Evolutionary conservation across 2,888 invertebrate genomes (phyloP).

Genomic region (Choristoneura rosaceana): DNA sequence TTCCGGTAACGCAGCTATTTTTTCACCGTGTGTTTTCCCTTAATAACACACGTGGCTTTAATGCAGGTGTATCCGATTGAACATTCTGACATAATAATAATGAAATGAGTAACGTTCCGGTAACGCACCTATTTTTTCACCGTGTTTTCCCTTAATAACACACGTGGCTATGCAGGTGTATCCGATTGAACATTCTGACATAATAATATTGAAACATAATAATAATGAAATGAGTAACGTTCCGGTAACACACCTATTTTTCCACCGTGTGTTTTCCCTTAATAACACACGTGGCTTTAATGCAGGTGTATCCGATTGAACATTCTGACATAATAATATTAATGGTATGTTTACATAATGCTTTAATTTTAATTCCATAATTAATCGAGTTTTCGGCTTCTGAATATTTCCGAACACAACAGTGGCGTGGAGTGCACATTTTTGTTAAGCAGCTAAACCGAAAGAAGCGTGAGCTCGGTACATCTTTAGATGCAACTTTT

Average conservation of each 20-base stretch:
- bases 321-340: constrained; percentile 20
- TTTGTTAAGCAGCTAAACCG: too few species aligned
- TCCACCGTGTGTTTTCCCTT: constrained; percentile 11
- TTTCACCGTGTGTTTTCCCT: constrained; percentile 2
- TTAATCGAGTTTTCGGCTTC: neutral
- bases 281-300: constrained; percentile 26
- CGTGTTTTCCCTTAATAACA: constrained; percentile 30
- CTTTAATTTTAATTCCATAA: neutral
- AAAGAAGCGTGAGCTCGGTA: too few species aligned
- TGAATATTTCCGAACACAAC: too few species aligned
- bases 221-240: too few species aligned
- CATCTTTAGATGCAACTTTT: too few species aligned
- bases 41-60: constrained; percentile 26
- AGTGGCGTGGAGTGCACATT: too few species aligned
- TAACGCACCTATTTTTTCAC: neutral
- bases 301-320: constrained; percentile 31
- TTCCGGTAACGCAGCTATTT: constrained; percentile 1
- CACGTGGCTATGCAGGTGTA: constrained; percentile 30
- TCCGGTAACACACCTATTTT: neutral
- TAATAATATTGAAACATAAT: constrained; percentile 17
- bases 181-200: constrained; percentile 18
- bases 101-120: neutral
- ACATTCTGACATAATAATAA: constrained; percentile 18
- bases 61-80: constrained; percentile 31
- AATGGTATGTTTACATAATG: constrained; percentile 16